These are phyloP conservation scores for Conus canariensis DNA, from an alignment of 2,888 invertebrate species.

Conservation along the genomic window DNA sequence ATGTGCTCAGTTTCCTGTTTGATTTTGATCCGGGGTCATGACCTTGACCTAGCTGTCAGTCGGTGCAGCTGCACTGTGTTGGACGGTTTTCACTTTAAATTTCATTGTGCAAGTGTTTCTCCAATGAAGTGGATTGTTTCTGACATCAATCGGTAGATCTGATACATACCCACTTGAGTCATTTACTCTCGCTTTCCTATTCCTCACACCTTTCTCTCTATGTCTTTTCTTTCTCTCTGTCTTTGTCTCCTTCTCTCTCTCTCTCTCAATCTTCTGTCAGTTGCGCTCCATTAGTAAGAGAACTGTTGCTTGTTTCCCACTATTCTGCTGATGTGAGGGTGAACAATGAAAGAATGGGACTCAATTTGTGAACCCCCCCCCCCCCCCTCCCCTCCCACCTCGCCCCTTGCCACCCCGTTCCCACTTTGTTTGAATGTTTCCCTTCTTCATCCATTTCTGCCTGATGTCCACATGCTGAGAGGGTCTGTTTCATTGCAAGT, in stretches of 20 bases:
- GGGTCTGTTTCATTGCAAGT: slow-evolving; percentile 7
- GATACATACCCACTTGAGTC: background rate
- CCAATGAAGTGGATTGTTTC: slow-evolving; percentile 36
- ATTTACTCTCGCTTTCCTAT: background rate
- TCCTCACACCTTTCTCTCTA: background rate
- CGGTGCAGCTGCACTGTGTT: background rate
- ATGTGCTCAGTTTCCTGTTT: too few relatives aligned
- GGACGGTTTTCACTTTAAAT: slow-evolving; percentile 18
- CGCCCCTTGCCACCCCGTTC: background rate
- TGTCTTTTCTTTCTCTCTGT: background rate
- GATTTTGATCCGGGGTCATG: background rate
- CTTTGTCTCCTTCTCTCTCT: slow-evolving; percentile 24
- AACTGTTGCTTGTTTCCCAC: slow-evolving; percentile 37
- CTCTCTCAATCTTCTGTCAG: slow-evolving; percentile 5
- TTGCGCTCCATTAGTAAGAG: background rate
- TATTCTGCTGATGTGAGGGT: slow-evolving; percentile 44
- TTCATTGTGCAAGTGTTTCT: slow-evolving; percentile 41
- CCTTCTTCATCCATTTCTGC: slow-evolving; percentile 37
- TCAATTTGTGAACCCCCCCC: slow-evolving; percentile 18
- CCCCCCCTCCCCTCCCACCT: background rate
- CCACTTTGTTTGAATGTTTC: slow-evolving; percentile 15
- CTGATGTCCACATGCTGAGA: slow-evolving; percentile 20
- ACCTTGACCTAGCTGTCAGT: slow-evolving; percentile 7
- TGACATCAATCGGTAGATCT: slow-evolving; percentile 26
- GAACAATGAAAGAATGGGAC: slow-evolving; percentile 42